Percentiles rank a stretch among this genome's conserved stretches.
These are phyloP conservation scores for Pherbina coryleti DNA, from an alignment of 2,888 invertebrate genomes.

Conservation along the genomic window DNA sequence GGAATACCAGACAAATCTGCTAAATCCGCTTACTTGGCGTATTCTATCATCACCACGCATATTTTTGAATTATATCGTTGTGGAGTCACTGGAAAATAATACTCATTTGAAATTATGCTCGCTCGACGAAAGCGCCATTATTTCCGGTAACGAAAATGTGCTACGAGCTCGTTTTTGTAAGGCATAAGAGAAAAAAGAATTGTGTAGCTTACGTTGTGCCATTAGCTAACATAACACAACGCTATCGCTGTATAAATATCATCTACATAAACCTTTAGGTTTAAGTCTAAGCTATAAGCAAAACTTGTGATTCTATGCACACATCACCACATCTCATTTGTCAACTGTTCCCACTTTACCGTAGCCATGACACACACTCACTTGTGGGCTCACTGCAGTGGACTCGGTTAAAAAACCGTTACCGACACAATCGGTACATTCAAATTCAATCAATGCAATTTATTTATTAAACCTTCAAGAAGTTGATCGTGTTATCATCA, in stretches of 20 bases:
- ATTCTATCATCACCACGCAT: slow-evolving; percentile 80
- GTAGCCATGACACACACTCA: too few relatives aligned
- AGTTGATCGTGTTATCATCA: neutral
- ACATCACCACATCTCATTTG: too few relatives aligned
- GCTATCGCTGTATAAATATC: neutral
- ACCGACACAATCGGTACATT: neutral
- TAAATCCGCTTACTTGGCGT: slow-evolving; percentile 89
- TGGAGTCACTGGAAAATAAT: slow-evolving; percentile 80
- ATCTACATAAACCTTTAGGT: too few relatives aligned
- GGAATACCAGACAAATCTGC: slow-evolving; percentile 82
- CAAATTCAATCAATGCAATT: slow-evolving; percentile 12
- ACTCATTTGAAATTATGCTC: slow-evolving; percentile 75
- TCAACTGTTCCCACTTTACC: too few relatives aligned
- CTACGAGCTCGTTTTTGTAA: slow-evolving; percentile 61
- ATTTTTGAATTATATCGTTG: slow-evolving; percentile 78
- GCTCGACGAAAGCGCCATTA: slow-evolving; percentile 73
- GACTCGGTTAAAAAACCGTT: neutral
- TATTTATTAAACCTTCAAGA: neutral
- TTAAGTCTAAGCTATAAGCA: too few relatives aligned
- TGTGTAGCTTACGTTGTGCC: neutral
- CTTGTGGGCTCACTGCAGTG: too few relatives aligned
- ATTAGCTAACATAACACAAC: neutral
- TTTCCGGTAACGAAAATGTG: slow-evolving; percentile 72
- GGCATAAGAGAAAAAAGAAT: slow-evolving; percentile 47
- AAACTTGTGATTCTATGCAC: too few relatives aligned